These are phyloP conservation scores for Chondrilla cf. caribensis DNA, from an alignment of 37 sponge, comb jelly and placozoan genomes.

Conservation along the genomic window DNA sequence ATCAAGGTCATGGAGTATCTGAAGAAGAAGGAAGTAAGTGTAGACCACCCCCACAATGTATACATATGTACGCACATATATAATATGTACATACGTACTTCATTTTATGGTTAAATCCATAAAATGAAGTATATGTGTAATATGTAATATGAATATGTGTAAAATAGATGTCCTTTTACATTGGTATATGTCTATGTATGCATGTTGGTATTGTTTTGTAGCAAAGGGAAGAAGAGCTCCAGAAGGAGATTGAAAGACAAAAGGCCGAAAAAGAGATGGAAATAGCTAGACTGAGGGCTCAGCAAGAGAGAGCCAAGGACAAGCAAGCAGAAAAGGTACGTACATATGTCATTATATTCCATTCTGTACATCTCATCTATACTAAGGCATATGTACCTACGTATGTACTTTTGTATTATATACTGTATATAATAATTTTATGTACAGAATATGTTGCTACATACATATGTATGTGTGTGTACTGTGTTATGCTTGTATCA, in stretches of 20 bases:
- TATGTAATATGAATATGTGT: background rate
- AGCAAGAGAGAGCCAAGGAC: slow-evolving; percentile 98
- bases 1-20: slow-evolving; percentile 86
- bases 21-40: slow-evolving; percentile 85
- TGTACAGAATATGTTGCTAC: background rate
- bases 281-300: slow-evolving; percentile 86
- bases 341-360: background rate
- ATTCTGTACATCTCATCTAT: background rate
- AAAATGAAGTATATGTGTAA: background rate
- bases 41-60: background rate
- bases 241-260: slow-evolving; percentile 81
- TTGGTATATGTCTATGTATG: background rate
- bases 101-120: background rate
- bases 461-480: background rate
- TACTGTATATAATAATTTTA: too few species aligned
- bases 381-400: background rate
- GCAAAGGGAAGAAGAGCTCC: slow-evolving; percentile 82
- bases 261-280: slow-evolving; percentile 95
- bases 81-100: background rate
- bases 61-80: background rate
- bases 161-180: background rate
- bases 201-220: slow-evolving; percentile 6
- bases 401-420: background rate
- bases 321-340: slow-evolving; percentile 91
- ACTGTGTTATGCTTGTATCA: background rate